Conservation (phyloP, 1,140 invertebrate genomes). For the Paralvinella palmiformis region DNA sequence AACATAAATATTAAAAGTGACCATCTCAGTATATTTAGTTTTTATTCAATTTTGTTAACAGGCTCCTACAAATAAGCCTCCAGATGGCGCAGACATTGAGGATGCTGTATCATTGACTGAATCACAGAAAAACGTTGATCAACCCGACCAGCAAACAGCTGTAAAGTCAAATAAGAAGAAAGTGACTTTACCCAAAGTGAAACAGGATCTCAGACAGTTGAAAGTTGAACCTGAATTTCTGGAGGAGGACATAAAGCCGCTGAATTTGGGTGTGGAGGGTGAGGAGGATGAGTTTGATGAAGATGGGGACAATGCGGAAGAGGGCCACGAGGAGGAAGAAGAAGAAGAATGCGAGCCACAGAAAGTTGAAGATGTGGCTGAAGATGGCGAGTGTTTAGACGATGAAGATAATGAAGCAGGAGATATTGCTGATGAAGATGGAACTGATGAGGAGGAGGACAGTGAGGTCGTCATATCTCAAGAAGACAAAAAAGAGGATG, state of each 20-base stretch:
- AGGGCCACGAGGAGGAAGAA: slow-evolving; percentile 10
- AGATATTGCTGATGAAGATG: slow-evolving; percentile 5
- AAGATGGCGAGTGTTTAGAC: slow-evolving; percentile 10
- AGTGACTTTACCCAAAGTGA: slow-evolving; percentile 19
- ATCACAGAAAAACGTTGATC: not conserved
- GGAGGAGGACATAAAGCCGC: slow-evolving; percentile 30
- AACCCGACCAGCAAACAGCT: not conserved
- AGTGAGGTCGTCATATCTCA: not conserved
- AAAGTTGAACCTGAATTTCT: slow-evolving; percentile 33
- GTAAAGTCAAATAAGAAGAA: not conserved
- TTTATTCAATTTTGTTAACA: not conserved
- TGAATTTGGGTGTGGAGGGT: slow-evolving; percentile 22
- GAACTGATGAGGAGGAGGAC: not conserved
- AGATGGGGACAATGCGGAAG: slow-evolving; percentile 18
- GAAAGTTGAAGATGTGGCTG: not conserved
- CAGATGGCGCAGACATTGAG: not conserved
- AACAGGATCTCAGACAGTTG: slow-evolving; percentile 33
- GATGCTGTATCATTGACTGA: not conserved
- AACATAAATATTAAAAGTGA: not conserved
- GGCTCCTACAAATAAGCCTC: not conserved
- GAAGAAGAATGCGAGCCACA: slow-evolving; percentile 1
- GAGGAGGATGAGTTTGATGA: slow-evolving; percentile 22
- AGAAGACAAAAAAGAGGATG: not conserved
- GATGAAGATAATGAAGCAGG: slow-evolving; percentile 1
- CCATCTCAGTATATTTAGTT: not conserved